A percentile compares a stretch with the other conserved stretches of the same genome.
phyloP scores from a whole-genome alignment of 2,888 invertebrate genomes.

The Heteropelma amictum region DNA sequence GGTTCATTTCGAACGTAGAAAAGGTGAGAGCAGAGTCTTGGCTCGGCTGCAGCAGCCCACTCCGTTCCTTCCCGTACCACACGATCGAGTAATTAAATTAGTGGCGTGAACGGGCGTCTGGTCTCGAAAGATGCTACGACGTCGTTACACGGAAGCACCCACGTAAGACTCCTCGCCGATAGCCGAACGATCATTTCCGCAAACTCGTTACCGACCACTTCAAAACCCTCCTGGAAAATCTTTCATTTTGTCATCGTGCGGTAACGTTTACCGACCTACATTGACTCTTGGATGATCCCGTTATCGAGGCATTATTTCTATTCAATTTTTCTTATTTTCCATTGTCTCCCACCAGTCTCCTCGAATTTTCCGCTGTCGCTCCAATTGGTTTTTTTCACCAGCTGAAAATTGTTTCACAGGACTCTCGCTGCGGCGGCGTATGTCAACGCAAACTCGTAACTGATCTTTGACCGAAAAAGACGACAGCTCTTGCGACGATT shows the following conservation, averaged over 20 bases:
- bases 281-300: slow-evolving; percentile 24
- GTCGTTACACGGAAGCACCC: slow-evolving; percentile 51
- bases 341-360: too few relatives aligned
- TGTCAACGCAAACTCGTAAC: too few relatives aligned
- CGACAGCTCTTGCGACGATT: too few relatives aligned
- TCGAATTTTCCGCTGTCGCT: too few relatives aligned
- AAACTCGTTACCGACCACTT: slow-evolving; percentile 49
- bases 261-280: slow-evolving; percentile 9
- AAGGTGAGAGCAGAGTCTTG: slow-evolving; percentile 8
- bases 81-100: slow-evolving; percentile 56
- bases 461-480: too few relatives aligned
- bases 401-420: too few relatives aligned
- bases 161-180: slow-evolving; percentile 52
- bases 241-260: slow-evolving; percentile 4
- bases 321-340: neutral
- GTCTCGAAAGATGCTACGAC: slow-evolving; percentile 49
- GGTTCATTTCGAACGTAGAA: slow-evolving; percentile 35
- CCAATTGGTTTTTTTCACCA: too few relatives aligned
- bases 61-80: slow-evolving; percentile 37
- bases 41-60: slow-evolving; percentile 25
- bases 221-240: slow-evolving; percentile 39
- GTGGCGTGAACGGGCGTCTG: slow-evolving; percentile 52
- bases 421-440: too few relatives aligned
- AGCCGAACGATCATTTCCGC: slow-evolving; percentile 45
- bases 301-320: slow-evolving; percentile 1